Evolutionary conservation across 2,113 vertebrate genomes (phyloP).

Genomic region (Synchiropus splendidus): DNA sequence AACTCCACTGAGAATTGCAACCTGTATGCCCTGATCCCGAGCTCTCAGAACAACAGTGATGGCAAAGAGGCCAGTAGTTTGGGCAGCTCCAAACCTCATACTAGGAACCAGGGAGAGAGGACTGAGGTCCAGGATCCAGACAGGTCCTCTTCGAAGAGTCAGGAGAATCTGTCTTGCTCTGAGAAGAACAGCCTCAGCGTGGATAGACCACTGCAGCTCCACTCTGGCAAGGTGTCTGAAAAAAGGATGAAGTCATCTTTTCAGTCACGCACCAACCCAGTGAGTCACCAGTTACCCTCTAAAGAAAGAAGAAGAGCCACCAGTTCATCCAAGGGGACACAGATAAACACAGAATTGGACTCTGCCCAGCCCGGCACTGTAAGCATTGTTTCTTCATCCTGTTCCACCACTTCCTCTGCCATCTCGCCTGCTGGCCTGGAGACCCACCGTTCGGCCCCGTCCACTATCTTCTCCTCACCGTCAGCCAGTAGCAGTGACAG

Average conservation of each 20-base stretch:
- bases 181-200: conserved; percentile 55
- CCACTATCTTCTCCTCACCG: conserved; percentile 57
- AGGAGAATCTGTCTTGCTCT: conserved; percentile 50
- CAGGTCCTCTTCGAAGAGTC: conserved; percentile 64
- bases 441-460: conserved; percentile 37
- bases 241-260: conserved; percentile 42
- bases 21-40: conserved; percentile 26
- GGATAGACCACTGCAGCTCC: conserved; percentile 55
- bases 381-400: conserved; percentile 45
- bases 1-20: conserved; percentile 45
- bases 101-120: conserved; percentile 53
- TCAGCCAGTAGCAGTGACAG: conserved; percentile 66
- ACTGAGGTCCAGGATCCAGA: conserved; percentile 62
- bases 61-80: conserved; percentile 43
- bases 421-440: conserved; percentile 47
- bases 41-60: conserved; percentile 51
- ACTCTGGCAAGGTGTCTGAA: too few species aligned
- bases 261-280: conserved; percentile 48
- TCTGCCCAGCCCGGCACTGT: conserved; percentile 71
- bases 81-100: conserved; percentile 53
- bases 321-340: conserved; percentile 69
- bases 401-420: conserved; percentile 47
- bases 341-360: conserved; percentile 58
- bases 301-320: conserved; percentile 74
- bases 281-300: conserved; percentile 63